Evolutionary conservation across 2,888 invertebrate species (phyloP).

Genomic region (Sinelater perroti): DNA sequence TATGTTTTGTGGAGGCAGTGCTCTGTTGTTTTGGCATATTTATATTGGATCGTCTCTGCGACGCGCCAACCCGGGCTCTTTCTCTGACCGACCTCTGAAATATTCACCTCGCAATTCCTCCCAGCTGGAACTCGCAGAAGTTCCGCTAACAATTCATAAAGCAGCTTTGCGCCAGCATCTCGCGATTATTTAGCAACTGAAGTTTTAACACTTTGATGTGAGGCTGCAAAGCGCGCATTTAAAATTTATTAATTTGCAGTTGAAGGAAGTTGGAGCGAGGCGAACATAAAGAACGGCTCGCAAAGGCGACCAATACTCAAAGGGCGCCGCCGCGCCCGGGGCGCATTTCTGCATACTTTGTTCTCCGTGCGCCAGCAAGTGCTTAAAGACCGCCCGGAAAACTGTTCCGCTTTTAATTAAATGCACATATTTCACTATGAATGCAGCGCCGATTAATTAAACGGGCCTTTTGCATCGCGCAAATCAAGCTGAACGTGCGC

Average conservation of each 20-base stretch:
- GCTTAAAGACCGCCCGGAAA: conserved; percentile 22
- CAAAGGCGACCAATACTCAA: conserved; percentile 32
- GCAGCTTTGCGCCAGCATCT: conserved; percentile 2
- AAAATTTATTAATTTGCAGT: conserved; percentile 34
- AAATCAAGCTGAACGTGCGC: conserved; percentile 15
- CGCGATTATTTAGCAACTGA: conserved; percentile 19
- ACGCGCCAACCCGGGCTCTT: too few relatives aligned
- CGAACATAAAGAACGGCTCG: conserved; percentile 22
- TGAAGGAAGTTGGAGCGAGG: conserved; percentile 17
- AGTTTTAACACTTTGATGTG: conserved; percentile 32
- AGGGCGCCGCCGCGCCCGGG: conserved; percentile 28
- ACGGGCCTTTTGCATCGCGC: conserved; percentile 8
- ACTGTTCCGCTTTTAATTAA: conserved; percentile 30
- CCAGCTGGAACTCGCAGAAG: neutral
- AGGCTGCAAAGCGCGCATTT: conserved; percentile 29
- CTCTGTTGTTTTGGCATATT: too few relatives aligned
- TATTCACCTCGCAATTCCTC: too few relatives aligned
- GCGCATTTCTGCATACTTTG: conserved; percentile 34
- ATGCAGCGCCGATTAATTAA: conserved; percentile 22
- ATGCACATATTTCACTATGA: conserved; percentile 31
- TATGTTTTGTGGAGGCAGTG: too few relatives aligned
- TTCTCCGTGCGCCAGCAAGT: conserved; percentile 16
- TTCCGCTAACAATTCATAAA: conserved; percentile 6
- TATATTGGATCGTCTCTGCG: too few relatives aligned
- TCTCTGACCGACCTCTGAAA: too few relatives aligned